phyloP scores from a whole-genome alignment of 2,888 invertebrate genomes.

The Morpho deidamia region DNA sequence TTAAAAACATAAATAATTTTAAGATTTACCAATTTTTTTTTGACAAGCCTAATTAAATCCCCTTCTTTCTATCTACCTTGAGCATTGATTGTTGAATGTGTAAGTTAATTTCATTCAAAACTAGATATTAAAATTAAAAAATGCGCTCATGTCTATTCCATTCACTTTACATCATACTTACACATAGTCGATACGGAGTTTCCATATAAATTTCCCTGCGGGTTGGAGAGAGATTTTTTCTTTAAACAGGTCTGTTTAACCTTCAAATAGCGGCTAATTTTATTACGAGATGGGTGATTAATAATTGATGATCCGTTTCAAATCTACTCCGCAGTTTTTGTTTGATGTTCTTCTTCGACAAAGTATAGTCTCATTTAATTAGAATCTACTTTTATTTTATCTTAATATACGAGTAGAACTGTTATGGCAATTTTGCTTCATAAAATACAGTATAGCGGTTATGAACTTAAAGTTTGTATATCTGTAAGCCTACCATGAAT shows the following conservation, averaged over 20 bases:
- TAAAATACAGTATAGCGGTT: too few species aligned
- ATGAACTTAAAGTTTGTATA: too few species aligned
- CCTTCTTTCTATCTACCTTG: too few species aligned
- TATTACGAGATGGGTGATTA: conserved; percentile 66
- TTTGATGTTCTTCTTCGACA: conserved; percentile 44
- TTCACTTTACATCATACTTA: conserved; percentile 19
- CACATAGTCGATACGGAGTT: conserved; percentile 53
- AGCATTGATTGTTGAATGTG: too few species aligned
- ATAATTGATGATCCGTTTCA: conserved; percentile 68
- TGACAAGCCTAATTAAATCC: too few species aligned
- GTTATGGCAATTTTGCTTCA: too few species aligned
- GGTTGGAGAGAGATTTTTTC: conserved; percentile 52
- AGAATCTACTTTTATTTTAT: conserved; percentile 32
- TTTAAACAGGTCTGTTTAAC: conserved; percentile 60
- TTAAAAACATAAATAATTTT: too few species aligned
- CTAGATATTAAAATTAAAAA: not conserved
- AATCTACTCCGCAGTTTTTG: conserved; percentile 55
- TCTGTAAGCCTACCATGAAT: too few species aligned
- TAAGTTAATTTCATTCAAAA: too few species aligned
- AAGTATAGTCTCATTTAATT: conserved; percentile 59
- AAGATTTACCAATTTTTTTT: too few species aligned
- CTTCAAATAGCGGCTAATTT: conserved; percentile 70
- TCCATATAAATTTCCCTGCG: conserved; percentile 73
- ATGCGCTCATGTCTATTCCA: conserved; percentile 32
- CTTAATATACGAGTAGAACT: not conserved